A percentile compares a stretch with the other conserved stretches of the same genome.
phyloP scores from a whole-genome alignment of 2,888 invertebrate species.

The Chrysolina haemoptera region DNA sequence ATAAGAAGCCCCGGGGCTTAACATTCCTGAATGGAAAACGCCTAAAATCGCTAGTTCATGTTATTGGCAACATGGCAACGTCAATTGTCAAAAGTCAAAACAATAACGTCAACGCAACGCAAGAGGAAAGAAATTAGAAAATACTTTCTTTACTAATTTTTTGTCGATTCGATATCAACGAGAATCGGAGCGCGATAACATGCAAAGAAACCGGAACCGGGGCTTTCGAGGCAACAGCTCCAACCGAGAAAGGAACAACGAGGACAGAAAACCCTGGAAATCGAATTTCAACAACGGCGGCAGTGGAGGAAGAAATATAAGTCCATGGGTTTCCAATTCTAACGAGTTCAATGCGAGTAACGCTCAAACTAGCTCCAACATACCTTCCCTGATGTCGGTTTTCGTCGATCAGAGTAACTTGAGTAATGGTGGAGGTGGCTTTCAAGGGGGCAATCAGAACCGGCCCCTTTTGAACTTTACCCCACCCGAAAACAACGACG shows the following conservation, averaged over 20 bases:
- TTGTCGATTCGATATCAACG: neutral
- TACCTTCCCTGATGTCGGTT: constrained; percentile 3
- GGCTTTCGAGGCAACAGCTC: constrained; percentile 28
- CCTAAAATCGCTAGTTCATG: too few relatives aligned
- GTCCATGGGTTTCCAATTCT: neutral
- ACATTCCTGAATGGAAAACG: too few relatives aligned
- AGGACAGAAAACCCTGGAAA: constrained; percentile 32
- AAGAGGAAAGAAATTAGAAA: neutral
- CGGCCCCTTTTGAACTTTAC: neutral
- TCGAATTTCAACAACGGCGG: constrained; percentile 2
- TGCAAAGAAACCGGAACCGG: constrained; percentile 32
- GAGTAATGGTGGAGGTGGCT: neutral
- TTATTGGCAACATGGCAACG: too few relatives aligned
- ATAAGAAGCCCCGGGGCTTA: too few relatives aligned
- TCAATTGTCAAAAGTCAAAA: constrained; percentile 1
- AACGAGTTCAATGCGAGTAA: neutral
- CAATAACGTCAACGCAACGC: neutral
- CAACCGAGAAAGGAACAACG: constrained; percentile 18
- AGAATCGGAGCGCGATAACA: constrained; percentile 2
- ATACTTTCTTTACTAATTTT: neutral
- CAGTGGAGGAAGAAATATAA: neutral
- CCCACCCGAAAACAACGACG: neutral
- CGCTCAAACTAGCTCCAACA: neutral
- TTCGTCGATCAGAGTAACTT: neutral
- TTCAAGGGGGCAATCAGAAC: neutral